Evolutionary conservation across 2,888 invertebrate species (phyloP).

Genomic region (Lepidocyrtoides sp.): DNA sequence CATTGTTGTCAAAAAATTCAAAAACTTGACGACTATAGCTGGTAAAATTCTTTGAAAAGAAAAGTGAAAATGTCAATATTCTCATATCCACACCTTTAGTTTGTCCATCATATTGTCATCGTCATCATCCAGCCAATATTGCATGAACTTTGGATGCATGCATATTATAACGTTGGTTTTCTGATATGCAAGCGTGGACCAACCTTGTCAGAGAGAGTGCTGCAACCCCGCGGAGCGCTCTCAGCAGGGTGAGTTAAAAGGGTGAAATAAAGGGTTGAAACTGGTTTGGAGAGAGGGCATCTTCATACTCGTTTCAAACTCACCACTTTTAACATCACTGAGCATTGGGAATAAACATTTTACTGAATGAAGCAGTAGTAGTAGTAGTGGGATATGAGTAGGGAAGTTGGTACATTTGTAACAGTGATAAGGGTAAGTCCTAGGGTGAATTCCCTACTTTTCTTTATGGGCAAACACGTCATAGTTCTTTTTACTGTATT

Average conservation of each 20-base stretch:
- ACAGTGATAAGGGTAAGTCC: background rate
- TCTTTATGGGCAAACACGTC: background rate
- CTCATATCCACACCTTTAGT: slow-evolving; percentile 32
- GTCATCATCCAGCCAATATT: background rate
- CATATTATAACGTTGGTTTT: slow-evolving; percentile 37
- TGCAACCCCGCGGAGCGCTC: slow-evolving; percentile 83
- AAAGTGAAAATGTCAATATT: slow-evolving; percentile 25
- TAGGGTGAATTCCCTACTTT: background rate
- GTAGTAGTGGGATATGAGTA: background rate
- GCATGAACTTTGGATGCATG: background rate
- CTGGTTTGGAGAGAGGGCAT: slow-evolving; percentile 84
- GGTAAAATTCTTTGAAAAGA: slow-evolving; percentile 10
- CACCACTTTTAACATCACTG: slow-evolving; percentile 51
- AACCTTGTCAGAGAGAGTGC: slow-evolving; percentile 79
- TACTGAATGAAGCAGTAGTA: slow-evolving; percentile 20
- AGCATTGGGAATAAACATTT: background rate
- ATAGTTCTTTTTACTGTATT: background rate
- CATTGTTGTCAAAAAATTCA: slow-evolving; percentile 50
- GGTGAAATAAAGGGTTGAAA: slow-evolving; percentile 84
- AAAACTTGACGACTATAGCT: background rate
- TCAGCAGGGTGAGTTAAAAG: slow-evolving; percentile 81
- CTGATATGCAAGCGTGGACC: slow-evolving; percentile 35
- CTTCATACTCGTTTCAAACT: slow-evolving; percentile 77
- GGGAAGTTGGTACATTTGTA: background rate
- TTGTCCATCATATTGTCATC: background rate